Evolutionary conservation across 35 echinoderm and acorn worm genomes (phyloP).

Genomic region (Eucidaris tribuloides): DNA sequence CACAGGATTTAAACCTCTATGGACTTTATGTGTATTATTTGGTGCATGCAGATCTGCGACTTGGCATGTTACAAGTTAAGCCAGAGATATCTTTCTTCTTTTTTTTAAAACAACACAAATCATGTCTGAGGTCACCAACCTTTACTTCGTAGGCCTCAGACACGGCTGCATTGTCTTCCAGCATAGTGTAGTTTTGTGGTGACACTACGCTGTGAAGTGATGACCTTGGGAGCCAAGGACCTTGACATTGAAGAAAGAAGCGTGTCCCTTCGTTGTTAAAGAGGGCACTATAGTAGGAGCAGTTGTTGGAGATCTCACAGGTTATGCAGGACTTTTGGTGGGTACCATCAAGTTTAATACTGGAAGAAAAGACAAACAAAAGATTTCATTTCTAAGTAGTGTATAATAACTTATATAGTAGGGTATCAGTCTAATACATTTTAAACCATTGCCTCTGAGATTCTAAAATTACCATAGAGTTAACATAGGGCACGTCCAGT

Average conservation of each 20-base stretch:
- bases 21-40: too few relatives aligned
- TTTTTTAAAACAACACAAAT: too few relatives aligned
- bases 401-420: too few relatives aligned
- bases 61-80: too few relatives aligned
- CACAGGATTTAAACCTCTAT: too few relatives aligned
- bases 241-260: conserved; percentile 64
- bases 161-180: conserved; percentile 62
- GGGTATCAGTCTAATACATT: too few relatives aligned
- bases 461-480: too few relatives aligned
- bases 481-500: too few relatives aligned
- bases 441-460: too few relatives aligned
- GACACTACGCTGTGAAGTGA: conserved; percentile 41
- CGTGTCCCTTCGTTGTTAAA: conserved; percentile 42
- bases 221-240: conserved; percentile 55
- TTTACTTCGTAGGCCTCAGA: conserved; percentile 33
- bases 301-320: conserved; percentile 32
- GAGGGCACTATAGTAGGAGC: conserved; percentile 48
- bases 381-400: background rate
- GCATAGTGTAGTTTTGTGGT: background rate
- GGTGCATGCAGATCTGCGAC: too few relatives aligned
- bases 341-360: background rate
- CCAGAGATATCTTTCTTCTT: too few relatives aligned
- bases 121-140: conserved; percentile 20
- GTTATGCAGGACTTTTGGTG: conserved; percentile 24
- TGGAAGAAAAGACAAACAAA: background rate